Conservation (phyloP, 2,113 vertebrate genomes). For the Brachypodius melanocephalos region DNA sequence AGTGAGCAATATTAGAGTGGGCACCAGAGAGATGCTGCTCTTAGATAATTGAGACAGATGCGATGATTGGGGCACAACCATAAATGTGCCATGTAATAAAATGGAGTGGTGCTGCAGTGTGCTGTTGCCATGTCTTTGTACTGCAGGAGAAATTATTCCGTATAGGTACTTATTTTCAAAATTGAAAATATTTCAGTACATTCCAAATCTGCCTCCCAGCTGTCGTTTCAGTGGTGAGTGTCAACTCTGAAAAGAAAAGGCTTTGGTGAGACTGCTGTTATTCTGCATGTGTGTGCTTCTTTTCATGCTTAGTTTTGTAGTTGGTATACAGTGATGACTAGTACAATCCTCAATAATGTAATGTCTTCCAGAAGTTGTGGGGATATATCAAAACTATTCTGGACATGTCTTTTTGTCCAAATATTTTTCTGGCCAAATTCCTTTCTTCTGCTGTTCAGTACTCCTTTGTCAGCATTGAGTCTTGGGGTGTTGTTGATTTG, state of each 20-base stretch:
- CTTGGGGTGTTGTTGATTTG: background rate
- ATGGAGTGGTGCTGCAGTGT: background rate
- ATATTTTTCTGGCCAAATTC: background rate
- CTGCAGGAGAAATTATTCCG: background rate
- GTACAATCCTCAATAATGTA: constrained; percentile 25
- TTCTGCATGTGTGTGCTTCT: background rate
- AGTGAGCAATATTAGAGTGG: background rate
- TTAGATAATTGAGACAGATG: background rate
- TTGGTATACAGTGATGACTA: background rate
- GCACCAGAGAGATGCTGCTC: background rate
- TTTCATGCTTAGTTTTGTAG: background rate
- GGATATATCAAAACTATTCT: constrained; percentile 1
- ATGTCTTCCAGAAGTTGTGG: constrained; percentile 7
- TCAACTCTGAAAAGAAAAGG: background rate
- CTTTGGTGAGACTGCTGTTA: background rate
- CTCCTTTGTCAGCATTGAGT: background rate
- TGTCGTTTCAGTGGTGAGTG: background rate
- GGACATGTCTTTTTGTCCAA: background rate
- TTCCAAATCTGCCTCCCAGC: background rate
- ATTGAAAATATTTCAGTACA: background rate
- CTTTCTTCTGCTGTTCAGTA: background rate
- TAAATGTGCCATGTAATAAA: background rate
- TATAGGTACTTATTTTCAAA: background rate
- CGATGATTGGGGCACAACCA: background rate
- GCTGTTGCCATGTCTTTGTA: background rate